A percentile compares a stretch with the other conserved stretches of the same genome.
phyloP scores from a whole-genome alignment of 2,797 vertebrate species.

The Chlorospingus semifuscus region DNA sequence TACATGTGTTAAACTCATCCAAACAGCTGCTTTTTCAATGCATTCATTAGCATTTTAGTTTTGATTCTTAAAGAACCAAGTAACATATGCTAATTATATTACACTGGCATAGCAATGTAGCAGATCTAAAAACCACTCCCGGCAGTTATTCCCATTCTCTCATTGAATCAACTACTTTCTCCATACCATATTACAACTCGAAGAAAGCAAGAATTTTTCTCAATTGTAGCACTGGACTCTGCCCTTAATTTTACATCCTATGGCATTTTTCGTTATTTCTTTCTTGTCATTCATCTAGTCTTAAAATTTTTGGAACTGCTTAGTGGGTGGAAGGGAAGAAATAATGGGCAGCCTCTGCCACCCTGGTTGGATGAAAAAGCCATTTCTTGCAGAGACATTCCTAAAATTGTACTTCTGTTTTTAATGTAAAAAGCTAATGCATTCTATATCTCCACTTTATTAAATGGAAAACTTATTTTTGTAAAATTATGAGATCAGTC shows the following conservation, averaged over 20 bases:
- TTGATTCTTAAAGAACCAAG: neutral
- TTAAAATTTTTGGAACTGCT: neutral
- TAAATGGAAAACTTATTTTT: neutral
- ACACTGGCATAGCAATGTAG: neutral
- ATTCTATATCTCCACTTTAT: neutral
- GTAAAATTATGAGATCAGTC: neutral
- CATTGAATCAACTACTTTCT: neutral
- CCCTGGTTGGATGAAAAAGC: neutral
- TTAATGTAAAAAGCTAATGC: neutral
- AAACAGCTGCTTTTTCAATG: neutral
- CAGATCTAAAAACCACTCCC: neutral
- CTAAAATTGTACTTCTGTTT: neutral
- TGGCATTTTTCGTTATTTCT: neutral
- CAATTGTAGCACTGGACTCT: neutral
- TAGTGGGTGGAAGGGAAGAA: neutral
- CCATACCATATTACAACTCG: neutral
- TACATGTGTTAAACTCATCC: neutral
- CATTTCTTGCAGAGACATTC: neutral
- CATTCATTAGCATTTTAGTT: neutral
- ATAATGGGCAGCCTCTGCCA: neutral
- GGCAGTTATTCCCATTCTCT: neutral
- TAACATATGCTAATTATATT: neutral
- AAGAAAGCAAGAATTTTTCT: neutral
- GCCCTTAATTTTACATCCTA: neutral
- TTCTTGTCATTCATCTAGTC: neutral